Evolutionary conservation across 35 echinoderm and acorn worm genomes (phyloP).

Genomic region (Holothuria glaberrima): DNA sequence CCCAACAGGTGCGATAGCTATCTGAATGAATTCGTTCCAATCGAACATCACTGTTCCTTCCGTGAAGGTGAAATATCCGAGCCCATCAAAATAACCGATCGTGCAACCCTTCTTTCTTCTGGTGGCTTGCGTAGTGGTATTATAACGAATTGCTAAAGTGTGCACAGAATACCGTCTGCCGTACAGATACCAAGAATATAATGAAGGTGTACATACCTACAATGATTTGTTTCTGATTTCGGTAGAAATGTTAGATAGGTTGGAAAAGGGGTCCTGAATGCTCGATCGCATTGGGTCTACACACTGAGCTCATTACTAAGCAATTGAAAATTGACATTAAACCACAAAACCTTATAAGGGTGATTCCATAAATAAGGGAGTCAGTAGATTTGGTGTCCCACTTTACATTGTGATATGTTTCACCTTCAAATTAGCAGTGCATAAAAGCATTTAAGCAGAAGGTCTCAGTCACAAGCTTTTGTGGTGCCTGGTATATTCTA

Average conservation of each 20-base stretch:
- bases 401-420: no score
- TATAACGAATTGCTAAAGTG: conserved; percentile 40
- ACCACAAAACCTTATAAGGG: conserved; percentile 35
- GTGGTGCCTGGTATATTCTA: no score
- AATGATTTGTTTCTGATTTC: conserved; percentile 45
- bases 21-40: conserved; percentile 20
- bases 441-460: no score
- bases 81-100: conserved; percentile 25
- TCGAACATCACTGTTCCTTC: neutral
- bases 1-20: neutral
- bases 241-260: conserved; percentile 18
- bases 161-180: neutral
- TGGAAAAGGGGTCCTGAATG: conserved; percentile 39
- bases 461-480: no score
- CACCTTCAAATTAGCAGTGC: no score
- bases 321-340: neutral
- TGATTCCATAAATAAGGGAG: no score
- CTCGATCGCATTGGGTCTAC: conserved; percentile 28
- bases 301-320: conserved; percentile 43
- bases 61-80: neutral
- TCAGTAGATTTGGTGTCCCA: no score
- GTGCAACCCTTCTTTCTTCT: conserved; percentile 12
- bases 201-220: conserved; percentile 35
- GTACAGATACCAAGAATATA: conserved; percentile 25
- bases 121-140: neutral